Percentiles rank a stretch among this genome's conserved stretches.
Evolutionary conservation across 1,140 invertebrate species (phyloP).

Genomic region (Macrobrachium rosenbergii): DNA sequence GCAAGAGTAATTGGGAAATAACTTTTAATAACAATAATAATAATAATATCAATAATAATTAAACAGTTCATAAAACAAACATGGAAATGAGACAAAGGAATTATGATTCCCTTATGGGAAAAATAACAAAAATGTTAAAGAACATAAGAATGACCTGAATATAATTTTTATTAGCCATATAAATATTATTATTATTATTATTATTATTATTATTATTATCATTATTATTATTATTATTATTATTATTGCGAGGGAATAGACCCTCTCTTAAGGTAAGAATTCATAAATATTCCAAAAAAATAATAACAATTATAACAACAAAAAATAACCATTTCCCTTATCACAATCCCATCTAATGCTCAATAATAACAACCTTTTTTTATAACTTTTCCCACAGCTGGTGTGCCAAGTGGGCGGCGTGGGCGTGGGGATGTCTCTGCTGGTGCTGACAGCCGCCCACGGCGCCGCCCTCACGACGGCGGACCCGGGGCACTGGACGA

Average conservation of each 20-base stretch:
- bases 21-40: too few relatives aligned
- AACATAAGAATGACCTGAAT: too few relatives aligned
- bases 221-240: background rate
- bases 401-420: constrained; percentile 38
- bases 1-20: too few relatives aligned
- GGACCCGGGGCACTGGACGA: constrained; percentile 41
- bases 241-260: background rate
- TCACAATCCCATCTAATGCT: background rate
- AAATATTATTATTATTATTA: too few relatives aligned
- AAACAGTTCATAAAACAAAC: too few relatives aligned
- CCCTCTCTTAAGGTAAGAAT: background rate
- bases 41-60: too few relatives aligned
- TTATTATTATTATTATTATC: too few relatives aligned
- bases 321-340: too few relatives aligned
- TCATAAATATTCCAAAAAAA: background rate
- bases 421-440: constrained; percentile 40
- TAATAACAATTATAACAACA: background rate
- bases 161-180: too few relatives aligned
- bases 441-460: constrained; percentile 38
- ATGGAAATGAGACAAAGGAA: too few relatives aligned
- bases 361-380: background rate
- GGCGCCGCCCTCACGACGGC: constrained; percentile 39
- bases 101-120: too few relatives aligned
- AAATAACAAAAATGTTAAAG: too few relatives aligned
- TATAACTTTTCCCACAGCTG: constrained; percentile 29